Conservation (phyloP, 2,888 invertebrate species). For the Globia sparganii region DNA sequence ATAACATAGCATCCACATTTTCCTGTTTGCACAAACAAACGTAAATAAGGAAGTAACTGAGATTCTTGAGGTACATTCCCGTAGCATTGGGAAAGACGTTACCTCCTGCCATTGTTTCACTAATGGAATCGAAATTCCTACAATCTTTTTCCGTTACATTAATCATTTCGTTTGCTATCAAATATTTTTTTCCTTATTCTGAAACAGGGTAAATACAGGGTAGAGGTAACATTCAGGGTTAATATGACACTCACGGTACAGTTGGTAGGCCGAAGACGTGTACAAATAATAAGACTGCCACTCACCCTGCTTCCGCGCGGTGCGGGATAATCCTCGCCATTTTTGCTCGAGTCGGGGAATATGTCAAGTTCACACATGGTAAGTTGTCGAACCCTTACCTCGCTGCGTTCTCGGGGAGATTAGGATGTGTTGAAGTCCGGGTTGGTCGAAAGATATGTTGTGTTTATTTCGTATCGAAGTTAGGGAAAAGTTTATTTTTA, state of each 20-base stretch:
- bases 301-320: slow-evolving; percentile 48
- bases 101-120: slow-evolving; percentile 48
- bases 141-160: slow-evolving; percentile 59
- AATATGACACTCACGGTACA: slow-evolving; percentile 41
- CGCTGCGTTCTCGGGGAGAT: slow-evolving; percentile 54
- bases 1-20: slow-evolving; percentile 28
- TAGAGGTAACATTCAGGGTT: slow-evolving; percentile 36
- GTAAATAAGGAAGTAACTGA: slow-evolving; percentile 7
- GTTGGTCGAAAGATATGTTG: slow-evolving; percentile 31
- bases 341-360: slow-evolving; percentile 62
- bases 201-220: slow-evolving; percentile 44
- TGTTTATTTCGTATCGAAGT: slow-evolving; percentile 25
- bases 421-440: slow-evolving; percentile 45
- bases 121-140: slow-evolving; percentile 50
- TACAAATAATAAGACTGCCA: slow-evolving; percentile 67
- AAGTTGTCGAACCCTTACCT: slow-evolving; percentile 53
- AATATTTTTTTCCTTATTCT: slow-evolving; percentile 42
- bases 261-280: slow-evolving; percentile 55
- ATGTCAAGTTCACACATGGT: slow-evolving; percentile 70
- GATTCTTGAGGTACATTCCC: slow-evolving; percentile 16
- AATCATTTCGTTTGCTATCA: slow-evolving; percentile 56
- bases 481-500: neutral
- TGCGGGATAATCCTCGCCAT: slow-evolving; percentile 62
- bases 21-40: slow-evolving; percentile 33
- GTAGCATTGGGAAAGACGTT: slow-evolving; percentile 11